These are phyloP conservation scores for Strongylocentrotus purpuratus DNA, from an alignment of 35 echinoderm and acorn worm species.

Conservation along the genomic window DNA sequence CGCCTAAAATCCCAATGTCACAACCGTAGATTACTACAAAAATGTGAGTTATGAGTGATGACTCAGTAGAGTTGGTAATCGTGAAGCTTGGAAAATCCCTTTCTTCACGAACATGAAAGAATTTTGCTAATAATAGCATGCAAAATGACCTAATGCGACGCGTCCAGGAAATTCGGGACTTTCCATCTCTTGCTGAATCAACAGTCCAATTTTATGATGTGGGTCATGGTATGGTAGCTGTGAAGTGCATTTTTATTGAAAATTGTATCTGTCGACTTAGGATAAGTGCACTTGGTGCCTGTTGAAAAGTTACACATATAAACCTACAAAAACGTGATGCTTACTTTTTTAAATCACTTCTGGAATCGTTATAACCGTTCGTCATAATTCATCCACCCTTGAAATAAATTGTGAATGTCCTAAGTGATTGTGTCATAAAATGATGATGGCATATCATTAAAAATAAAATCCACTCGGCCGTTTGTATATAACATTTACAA, in stretches of 20 bases:
- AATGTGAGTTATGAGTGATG: not conserved
- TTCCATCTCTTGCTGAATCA: not conserved
- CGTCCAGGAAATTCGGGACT: not conserved
- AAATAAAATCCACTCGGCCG: too few species aligned
- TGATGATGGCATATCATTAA: too few species aligned
- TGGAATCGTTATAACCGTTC: too few species aligned
- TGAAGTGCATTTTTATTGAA: not conserved
- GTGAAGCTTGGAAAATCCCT: not conserved
- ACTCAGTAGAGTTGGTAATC: conserved; percentile 2
- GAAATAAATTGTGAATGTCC: too few species aligned
- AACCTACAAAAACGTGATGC: too few species aligned
- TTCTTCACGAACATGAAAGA: not conserved
- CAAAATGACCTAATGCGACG: not conserved
- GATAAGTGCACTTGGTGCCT: too few species aligned
- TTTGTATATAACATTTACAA: too few species aligned
- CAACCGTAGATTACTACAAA: not conserved
- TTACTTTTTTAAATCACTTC: too few species aligned
- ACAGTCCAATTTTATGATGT: not conserved
- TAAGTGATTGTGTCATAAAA: too few species aligned
- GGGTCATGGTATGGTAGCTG: not conserved
- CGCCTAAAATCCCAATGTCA: not conserved
- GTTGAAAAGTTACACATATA: too few species aligned
- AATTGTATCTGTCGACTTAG: too few species aligned
- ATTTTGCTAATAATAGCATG: not conserved
- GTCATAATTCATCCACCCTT: too few species aligned